Conservation (phyloP, 2,797 vertebrate genomes). For the Microcaecilia unicolor region DNA sequence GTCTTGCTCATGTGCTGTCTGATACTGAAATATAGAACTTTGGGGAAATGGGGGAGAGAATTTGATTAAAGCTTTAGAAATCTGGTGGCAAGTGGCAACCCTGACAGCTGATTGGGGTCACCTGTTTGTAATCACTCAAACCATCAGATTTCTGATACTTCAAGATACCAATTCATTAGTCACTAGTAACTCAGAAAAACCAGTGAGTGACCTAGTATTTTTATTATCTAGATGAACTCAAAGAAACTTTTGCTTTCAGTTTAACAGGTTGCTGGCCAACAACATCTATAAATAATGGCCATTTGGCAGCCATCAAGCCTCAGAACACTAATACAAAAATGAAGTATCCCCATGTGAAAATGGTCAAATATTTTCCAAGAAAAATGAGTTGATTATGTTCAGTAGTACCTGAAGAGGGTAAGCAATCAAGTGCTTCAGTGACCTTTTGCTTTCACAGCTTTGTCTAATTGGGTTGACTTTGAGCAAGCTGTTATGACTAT, state of each 20-base stretch:
- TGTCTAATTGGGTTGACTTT: conserved; percentile 2
- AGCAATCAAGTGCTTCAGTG: conserved; percentile 14
- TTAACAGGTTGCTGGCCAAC: conserved; percentile 4
- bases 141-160: conserved; percentile 13
- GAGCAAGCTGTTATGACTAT: background rate
- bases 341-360: conserved; percentile 18
- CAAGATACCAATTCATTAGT: conserved; percentile 23
- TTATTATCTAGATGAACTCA: no score
- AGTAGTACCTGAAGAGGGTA: background rate
- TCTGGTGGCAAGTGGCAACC: no score
- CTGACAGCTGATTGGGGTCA: no score
- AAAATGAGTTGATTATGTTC: conserved; percentile 6
- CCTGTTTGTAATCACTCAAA: background rate
- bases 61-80: no score
- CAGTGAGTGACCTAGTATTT: no score
- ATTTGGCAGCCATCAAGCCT: conserved; percentile 21
- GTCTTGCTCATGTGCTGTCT: no score
- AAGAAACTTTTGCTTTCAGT: no score
- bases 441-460: background rate
- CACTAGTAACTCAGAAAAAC: conserved; percentile 12
- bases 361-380: background rate
- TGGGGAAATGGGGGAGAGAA: no score
- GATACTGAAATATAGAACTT: no score
- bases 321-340: no score
- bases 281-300: conserved; percentile 15